Conservation (phyloP, 2,888 invertebrate genomes). For the Tinea pellionella region DNA sequence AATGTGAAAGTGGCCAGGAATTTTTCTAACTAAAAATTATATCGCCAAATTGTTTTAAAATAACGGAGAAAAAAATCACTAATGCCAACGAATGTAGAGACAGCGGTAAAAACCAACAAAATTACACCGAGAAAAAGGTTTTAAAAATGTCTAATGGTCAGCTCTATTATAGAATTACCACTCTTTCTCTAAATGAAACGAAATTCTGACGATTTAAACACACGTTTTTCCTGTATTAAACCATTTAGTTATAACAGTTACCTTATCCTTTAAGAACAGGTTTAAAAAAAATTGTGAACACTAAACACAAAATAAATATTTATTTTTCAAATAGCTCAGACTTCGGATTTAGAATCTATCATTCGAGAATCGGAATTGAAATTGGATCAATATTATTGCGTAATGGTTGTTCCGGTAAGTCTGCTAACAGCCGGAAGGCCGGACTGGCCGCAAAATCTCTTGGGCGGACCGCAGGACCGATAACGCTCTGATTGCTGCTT, state of each 20-base stretch:
- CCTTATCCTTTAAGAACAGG: too few species aligned
- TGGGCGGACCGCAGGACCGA: conserved; percentile 22
- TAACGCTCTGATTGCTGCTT: conserved; percentile 27
- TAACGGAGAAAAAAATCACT: background rate
- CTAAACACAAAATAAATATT: too few species aligned
- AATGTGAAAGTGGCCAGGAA: too few species aligned
- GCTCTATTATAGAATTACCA: background rate
- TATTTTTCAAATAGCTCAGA: too few species aligned
- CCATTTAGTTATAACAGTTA: too few species aligned
- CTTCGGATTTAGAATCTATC: too few species aligned
- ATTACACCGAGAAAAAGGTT: conserved; percentile 7
- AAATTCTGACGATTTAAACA: background rate
- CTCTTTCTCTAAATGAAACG: background rate
- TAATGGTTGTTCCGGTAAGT: conserved; percentile 10
- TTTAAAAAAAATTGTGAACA: too few species aligned
- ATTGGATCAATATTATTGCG: background rate
- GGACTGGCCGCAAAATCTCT: conserved; percentile 24
- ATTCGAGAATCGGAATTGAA: background rate
- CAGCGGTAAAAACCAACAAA: conserved; percentile 7
- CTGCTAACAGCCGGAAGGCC: conserved; percentile 17
- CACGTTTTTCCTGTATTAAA: too few species aligned
- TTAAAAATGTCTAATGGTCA: conserved; percentile 11
- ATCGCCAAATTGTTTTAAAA: conserved; percentile 3
- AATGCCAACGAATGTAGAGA: conserved; percentile 7
- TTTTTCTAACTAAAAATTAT: background rate